Percentiles rank a stretch among this genome's conserved stretches.
phyloP scores from a whole-genome alignment of 1,140 invertebrate genomes.

The Hyles euphorbiae region DNA sequence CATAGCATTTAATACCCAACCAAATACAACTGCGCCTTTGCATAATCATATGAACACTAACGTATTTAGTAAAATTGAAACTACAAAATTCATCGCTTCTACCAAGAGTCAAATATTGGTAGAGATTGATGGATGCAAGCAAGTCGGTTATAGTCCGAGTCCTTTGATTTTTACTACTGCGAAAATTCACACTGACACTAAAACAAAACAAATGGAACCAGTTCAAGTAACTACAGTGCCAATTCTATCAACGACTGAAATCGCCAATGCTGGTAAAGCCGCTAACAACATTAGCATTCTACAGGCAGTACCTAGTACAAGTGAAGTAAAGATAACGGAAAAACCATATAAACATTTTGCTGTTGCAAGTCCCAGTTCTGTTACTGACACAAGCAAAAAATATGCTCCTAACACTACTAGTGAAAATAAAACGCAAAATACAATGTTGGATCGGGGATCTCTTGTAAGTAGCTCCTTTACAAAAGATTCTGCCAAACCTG shows the following conservation, averaged over 20 bases:
- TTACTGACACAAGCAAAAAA: not conserved
- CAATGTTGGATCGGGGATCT: too few relatives aligned
- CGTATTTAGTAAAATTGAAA: constrained; percentile 36
- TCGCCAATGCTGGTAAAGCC: constrained; percentile 15
- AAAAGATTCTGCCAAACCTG: too few relatives aligned
- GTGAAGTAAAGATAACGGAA: not conserved
- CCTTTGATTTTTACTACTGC: constrained; percentile 67
- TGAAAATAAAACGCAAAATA: too few relatives aligned
- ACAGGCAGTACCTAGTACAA: constrained; percentile 1
- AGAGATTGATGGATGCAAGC: constrained; percentile 47
- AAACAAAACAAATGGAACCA: constrained; percentile 54
- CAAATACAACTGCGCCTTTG: constrained; percentile 26
- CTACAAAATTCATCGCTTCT: constrained; percentile 21
- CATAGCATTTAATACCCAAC: constrained; percentile 12
- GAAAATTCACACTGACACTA: constrained; percentile 61
- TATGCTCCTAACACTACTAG: too few relatives aligned
- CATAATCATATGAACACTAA: constrained; percentile 61
- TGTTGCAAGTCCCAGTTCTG: not conserved
- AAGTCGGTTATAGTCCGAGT: constrained; percentile 32
- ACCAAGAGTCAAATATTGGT: constrained; percentile 50
- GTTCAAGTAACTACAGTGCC: constrained; percentile 54
- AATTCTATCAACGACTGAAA: constrained; percentile 61
- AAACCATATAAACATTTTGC: constrained; percentile 2
- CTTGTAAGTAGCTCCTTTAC: too few relatives aligned
- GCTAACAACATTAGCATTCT: not conserved